Conservation (phyloP, 2,113 vertebrate species). For the Antechinus stuartii region DNA sequence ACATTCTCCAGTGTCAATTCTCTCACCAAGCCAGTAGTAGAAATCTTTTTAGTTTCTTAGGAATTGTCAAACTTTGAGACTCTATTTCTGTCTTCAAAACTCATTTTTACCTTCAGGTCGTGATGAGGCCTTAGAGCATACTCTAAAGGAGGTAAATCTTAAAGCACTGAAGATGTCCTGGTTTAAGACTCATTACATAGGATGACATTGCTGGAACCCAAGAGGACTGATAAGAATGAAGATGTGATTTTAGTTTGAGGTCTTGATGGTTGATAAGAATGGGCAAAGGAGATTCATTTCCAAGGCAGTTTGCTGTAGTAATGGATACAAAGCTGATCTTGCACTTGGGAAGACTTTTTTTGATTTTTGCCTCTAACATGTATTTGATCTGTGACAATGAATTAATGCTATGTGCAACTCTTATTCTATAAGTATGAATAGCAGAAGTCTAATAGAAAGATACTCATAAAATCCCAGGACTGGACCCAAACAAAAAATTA, state of each 20-base stretch:
- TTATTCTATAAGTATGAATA: not conserved
- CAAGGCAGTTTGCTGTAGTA: not conserved
- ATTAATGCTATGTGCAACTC: too few relatives aligned
- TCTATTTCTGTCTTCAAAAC: not conserved
- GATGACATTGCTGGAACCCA: not conserved
- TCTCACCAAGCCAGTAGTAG: not conserved
- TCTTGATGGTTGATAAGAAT: not conserved
- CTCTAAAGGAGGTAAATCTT: not conserved
- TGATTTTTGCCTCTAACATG: not conserved
- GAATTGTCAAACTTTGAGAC: not conserved
- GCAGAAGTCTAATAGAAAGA: not conserved
- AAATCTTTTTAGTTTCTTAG: not conserved
- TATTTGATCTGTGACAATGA: too few relatives aligned
- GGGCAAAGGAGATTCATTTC: not conserved
- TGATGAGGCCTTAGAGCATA: not conserved
- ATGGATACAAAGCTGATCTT: not conserved
- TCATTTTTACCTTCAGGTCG: not conserved
- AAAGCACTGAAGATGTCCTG: not conserved
- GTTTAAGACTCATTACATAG: not conserved
- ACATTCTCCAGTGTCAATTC: not conserved
- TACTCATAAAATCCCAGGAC: not conserved
- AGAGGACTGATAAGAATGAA: not conserved
- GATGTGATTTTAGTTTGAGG: not conserved
- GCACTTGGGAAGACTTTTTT: not conserved
- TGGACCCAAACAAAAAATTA: not conserved